Conservation (phyloP, 2,113 vertebrate species). For the Protomyctophum bolini region DNA sequence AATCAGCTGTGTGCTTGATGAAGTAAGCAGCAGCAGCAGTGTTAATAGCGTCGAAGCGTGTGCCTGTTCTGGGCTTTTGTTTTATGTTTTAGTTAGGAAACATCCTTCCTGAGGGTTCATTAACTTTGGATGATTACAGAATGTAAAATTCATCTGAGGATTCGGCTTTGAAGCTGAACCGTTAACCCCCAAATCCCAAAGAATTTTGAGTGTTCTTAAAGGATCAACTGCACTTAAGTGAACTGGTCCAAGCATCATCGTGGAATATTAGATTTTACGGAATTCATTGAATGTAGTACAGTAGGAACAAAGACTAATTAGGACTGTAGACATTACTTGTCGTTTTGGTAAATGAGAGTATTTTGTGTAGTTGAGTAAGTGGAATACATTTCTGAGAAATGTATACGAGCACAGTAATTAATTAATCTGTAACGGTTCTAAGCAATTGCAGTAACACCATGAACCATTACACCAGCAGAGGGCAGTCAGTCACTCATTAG, state of each 20-base stretch:
- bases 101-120: conserved; percentile 37
- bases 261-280: conserved; percentile 10
- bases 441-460: conserved; percentile 11
- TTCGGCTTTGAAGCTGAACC: conserved; percentile 16
- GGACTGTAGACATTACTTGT: conserved; percentile 20
- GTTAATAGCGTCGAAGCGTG: conserved; percentile 40
- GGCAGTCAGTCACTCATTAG: background rate
- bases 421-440: background rate
- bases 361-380: conserved; percentile 13
- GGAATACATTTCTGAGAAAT: conserved; percentile 7
- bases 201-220: conserved; percentile 15
- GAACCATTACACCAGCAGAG: background rate
- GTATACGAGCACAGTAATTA: conserved; percentile 8
- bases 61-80: conserved; percentile 37
- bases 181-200: background rate
- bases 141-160: conserved; percentile 6
- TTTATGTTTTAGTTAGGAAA: conserved; percentile 39
- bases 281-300: conserved; percentile 30
- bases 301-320: conserved; percentile 17
- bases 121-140: conserved; percentile 34
- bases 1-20: conserved; percentile 56
- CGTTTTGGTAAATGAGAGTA: conserved; percentile 27
- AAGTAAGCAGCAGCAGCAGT: conserved; percentile 39
- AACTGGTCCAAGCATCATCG: conserved; percentile 39
- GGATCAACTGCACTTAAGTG: conserved; percentile 21